Evolutionary conservation across 2,888 invertebrate species (phyloP), one percentile per base, ranked within the genome.

Genomic region (Cryptocephalus moraei): DNA sequence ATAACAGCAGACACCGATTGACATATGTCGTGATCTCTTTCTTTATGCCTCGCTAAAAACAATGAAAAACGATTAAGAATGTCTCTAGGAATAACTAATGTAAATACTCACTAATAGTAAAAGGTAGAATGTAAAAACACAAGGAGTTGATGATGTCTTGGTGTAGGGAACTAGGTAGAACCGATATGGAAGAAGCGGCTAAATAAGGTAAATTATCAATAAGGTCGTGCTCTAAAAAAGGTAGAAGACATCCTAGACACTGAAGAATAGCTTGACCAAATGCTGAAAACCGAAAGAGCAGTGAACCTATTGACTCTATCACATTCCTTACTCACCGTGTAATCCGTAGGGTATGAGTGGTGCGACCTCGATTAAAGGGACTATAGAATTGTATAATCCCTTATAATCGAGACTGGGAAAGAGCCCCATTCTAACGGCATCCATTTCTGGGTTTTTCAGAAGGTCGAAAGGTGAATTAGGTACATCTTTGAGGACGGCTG

Each of bases 321-420:
- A 11, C 12, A 4, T 4, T 36, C n/a, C 14, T 13, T 13, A 14
- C 44, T 56, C 69, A 91, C 92, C 82, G 66, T 87, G 84, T 53
- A 90, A 79, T 44, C 93, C 94, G 66, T 88, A 84, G 68, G 91
- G 91, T 56, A 97, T 82, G 49, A 87, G 80, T 10, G 94, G 89
- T 22, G 93, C 90, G n/a, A 94, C 87, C 70, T 97, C 96, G 44
- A 96, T 86, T 54, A 94, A 76, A 62, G 88, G 88, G 14, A 88
- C 81, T 46, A 97, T 79, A 13, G 93, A 92, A 68, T 91, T 90
- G 70, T 92, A 96, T 41, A 99, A 78, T 44, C 93, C 94, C 68
- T 91, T 91, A 73, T 97, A 99, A 74, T 97, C 96, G 58, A 99
- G 78, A 73, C 89, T 95, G 8, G 97, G 97, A 72, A 93, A 97